Evolutionary conservation across 2,797 vertebrate species (phyloP), one percentile per base, ranked within the genome.

Genomic region (Nyctibius grandis): DNA sequence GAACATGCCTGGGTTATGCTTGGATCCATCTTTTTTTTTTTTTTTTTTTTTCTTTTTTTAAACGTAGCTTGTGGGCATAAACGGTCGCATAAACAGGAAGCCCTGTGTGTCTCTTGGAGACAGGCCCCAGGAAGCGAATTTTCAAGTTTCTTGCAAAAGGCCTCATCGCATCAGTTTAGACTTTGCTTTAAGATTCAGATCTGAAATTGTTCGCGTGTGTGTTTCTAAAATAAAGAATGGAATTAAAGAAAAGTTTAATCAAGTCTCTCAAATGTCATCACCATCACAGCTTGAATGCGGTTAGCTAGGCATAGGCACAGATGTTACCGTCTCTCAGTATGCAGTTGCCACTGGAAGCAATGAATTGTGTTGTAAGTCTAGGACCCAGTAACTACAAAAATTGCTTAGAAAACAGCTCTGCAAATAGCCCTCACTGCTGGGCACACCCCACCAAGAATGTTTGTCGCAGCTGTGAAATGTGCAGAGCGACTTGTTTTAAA

Each of bases 191-290:
- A 91, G 90, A 50, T 16, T 85, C 54, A 74, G 36, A 79, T 81
- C 42, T 50, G 47, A 87, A 94, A 79, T 85, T 50, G 44, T 45
- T 88, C 1, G 0, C 0, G 36, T 84, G 69, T 89, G 54, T 88
- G 67, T 89, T 96, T 95, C 76, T 88, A 82, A 89, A 92, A 92
- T 54, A 78, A 92, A 88, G 74, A 79, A 87, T 20, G 34, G 63
- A 85, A 91, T 91, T 93, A 94, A 92, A 94, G 75, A 63, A 48
- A 91, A 89, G 68, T 60, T 94, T 97, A 94, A 96, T 95, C 77
- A 85, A 85, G 72, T 89, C 90, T 89, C 90, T 72, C 59, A 83
- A 95, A 85, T 90, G 68, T 92, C 86, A 89, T 90, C 88, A 77
- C 68, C 48, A 77, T 90, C 77, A 64, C 86, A 93, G 85, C 88